Evolutionary conservation across 1,140 invertebrate species (phyloP), one percentile per base, ranked within the genome.

Genomic region (Riptortus pedestris): DNA sequence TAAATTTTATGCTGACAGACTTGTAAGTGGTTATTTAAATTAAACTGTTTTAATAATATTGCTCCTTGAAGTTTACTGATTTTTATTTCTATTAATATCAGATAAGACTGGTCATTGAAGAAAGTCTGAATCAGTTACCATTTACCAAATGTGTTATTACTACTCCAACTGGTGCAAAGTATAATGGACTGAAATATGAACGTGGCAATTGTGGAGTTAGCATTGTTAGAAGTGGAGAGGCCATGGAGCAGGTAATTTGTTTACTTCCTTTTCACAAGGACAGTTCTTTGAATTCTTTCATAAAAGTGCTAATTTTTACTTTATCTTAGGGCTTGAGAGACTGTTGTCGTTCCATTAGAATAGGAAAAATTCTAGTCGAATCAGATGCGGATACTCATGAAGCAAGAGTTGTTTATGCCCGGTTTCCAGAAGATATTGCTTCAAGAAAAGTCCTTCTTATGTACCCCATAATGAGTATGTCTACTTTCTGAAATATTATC

Each of bases 171-270:
- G 91, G 85, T 68, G 87, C 87, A 59, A 77, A 82, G 18, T 99
- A 98, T 73, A 81, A 92, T 72, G 96, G 96, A 1, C 77, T 98
- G 0, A 89, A 90, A 69, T 98, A 94, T 78, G 85, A 91, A 62
- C 91, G 93, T 69, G 95, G 96, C 29, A 98, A 98, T 74, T 98
- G 96, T 79, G 96, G 96, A 11, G 96, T 99, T n/a, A 95, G 92
- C 45, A 83, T 87, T 68, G 83, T 87, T 60, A 71, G 86, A 67
- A 83, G 80, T 74, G 95, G 96, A 52, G 96, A 99, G 76, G 94
- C 95, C 20, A 99, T 99, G 96, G 96, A 99, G 75, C 89, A 92
- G 76, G 85, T 85, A 75, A 60, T 51, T 58, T 33, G 5, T 14
- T 14, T 14, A 38, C 14, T 38, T 38, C 14, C 14, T 38, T 7